Evolutionary conservation across 2,113 vertebrate species (phyloP).

Genomic region (Loxodonta africana): DNA sequence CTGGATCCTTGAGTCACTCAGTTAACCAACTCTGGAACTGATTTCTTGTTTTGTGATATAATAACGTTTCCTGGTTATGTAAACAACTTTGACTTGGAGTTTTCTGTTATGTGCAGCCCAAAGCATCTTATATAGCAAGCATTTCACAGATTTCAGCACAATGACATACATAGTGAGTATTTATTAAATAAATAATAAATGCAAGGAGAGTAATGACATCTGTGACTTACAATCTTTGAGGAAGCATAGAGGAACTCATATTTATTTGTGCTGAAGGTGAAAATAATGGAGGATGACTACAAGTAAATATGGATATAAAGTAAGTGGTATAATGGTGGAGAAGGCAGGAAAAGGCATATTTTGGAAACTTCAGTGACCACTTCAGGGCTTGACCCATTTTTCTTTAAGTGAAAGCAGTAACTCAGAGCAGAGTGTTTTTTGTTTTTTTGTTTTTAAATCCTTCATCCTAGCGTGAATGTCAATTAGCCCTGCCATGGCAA

Average conservation of each 20-base stretch:
- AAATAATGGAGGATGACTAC: neutral
- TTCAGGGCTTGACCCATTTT: neutral
- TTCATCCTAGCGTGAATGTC: neutral
- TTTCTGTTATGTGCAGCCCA: neutral
- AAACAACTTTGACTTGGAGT: neutral
- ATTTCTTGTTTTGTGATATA: constrained; percentile 12
- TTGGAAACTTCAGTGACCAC: neutral
- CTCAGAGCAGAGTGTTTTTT: neutral
- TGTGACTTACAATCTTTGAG: neutral
- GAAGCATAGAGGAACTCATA: neutral
- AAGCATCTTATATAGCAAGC: neutral
- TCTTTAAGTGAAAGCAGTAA: constrained; percentile 34
- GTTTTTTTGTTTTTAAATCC: neutral
- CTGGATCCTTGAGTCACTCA: neutral
- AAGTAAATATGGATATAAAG: neutral
- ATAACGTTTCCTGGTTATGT: neutral
- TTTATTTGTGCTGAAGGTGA: neutral
- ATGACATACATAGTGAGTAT: neutral
- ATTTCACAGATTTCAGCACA: neutral
- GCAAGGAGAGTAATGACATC: neutral
- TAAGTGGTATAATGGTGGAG: neutral
- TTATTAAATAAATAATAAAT: constrained; percentile 24
- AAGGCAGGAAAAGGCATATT: neutral
- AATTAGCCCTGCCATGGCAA: neutral
- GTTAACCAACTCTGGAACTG: neutral